Evolutionary conservation across 1,140 invertebrate genomes (phyloP).

Genomic region (Steinernema khuongi): DNA sequence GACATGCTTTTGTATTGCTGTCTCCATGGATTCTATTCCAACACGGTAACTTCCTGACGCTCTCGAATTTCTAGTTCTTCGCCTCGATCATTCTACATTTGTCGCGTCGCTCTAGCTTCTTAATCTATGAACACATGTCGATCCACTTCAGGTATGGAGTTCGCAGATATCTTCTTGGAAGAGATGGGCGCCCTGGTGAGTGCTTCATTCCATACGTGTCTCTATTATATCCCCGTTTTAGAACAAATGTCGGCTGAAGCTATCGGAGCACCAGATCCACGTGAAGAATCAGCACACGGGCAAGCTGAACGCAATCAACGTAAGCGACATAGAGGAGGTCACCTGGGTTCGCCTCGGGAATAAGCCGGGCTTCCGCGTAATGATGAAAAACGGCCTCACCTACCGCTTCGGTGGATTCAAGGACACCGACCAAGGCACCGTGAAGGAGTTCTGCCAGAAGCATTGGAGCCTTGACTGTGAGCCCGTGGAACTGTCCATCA

Average conservation of each 20-base stretch:
- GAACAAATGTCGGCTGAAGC: slow-evolving; percentile 73
- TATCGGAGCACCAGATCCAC: slow-evolving; percentile 81
- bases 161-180: slow-evolving; percentile 43
- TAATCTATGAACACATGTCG: no score
- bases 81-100: no score
- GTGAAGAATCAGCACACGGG: slow-evolving; percentile 95
- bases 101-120: no score
- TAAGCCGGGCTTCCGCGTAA: slow-evolving; percentile 79
- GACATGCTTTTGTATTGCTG: no score
- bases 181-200: slow-evolving; percentile 47
- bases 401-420: slow-evolving; percentile 89
- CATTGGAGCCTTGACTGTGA: slow-evolving; percentile 68
- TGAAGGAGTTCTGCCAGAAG: slow-evolving; percentile 70
- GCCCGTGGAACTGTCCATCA: slow-evolving; percentile 79
- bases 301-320: slow-evolving; percentile 77
- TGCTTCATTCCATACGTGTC: slow-evolving; percentile 17
- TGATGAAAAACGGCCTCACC: slow-evolving; percentile 80
- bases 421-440: slow-evolving; percentile 69
- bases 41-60: no score
- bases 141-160: no score
- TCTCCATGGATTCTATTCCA: no score
- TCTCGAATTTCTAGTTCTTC: no score
- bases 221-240: slow-evolving; percentile 39
- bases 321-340: slow-evolving; percentile 78
- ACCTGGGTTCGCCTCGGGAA: slow-evolving; percentile 87